Percentiles rank a stretch among this genome's conserved stretches.
phyloP scores from a whole-genome alignment of 2,888 invertebrate species.

The Priocnemis perturbator region DNA sequence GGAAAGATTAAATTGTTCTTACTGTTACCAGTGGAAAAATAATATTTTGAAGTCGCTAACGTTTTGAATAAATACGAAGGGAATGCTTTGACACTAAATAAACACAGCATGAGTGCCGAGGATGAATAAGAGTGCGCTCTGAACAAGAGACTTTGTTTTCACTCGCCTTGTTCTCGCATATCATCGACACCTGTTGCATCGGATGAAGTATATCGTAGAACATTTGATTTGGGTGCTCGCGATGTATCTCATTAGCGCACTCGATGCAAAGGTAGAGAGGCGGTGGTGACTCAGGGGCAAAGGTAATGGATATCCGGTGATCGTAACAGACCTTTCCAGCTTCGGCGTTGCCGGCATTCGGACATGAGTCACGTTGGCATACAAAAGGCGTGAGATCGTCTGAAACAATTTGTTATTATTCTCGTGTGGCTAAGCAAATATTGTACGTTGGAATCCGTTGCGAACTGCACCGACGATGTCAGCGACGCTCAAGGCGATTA shows the following conservation, averaged over 20 bases:
- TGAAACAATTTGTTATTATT: conserved; percentile 62
- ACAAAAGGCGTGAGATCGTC: conserved; percentile 87
- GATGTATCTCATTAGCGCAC: conserved; percentile 94
- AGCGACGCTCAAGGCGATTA: too few species aligned
- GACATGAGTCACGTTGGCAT: conserved; percentile 95
- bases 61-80: too few species aligned
- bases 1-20: background rate
- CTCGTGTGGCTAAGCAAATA: too few species aligned
- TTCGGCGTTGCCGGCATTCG: conserved; percentile 89
- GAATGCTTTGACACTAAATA: too few species aligned
- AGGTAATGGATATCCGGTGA: conserved; percentile 92
- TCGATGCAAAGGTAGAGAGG: conserved; percentile 97
- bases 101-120: too few species aligned
- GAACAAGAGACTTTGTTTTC: too few species aligned
- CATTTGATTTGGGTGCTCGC: conserved; percentile 89
- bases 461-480: background rate
- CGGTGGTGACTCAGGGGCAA: conserved; percentile 91
- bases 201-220: conserved; percentile 93
- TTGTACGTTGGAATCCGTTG: background rate
- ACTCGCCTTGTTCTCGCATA: conserved; percentile 94
- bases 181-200: conserved; percentile 95
- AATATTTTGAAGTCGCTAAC: too few species aligned
- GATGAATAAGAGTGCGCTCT: too few species aligned
- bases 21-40: too few species aligned
- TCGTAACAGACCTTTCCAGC: conserved; percentile 96